Conservation (phyloP, 2,113 vertebrate species). For the Rattus rattus region DNA sequence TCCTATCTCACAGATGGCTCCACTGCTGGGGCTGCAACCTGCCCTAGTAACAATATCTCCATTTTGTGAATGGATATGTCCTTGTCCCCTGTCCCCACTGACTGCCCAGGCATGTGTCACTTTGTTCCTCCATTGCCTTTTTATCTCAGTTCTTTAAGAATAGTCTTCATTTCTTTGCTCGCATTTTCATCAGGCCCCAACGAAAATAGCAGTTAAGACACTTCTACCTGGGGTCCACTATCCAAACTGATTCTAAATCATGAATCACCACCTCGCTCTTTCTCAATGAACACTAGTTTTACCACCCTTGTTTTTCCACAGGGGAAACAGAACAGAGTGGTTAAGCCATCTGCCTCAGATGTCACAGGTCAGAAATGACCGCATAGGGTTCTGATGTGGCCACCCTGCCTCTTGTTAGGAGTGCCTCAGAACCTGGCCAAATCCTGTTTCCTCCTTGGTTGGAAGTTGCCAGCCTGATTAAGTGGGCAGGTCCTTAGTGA, state of each 20-base stretch:
- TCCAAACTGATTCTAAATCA: background rate
- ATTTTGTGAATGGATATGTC: background rate
- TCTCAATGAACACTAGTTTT: background rate
- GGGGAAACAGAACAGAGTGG: background rate
- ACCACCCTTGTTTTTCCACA: background rate
- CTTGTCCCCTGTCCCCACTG: background rate
- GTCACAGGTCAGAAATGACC: background rate
- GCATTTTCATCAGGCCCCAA: background rate
- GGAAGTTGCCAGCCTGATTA: background rate
- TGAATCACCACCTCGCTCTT: background rate
- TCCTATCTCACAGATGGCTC: background rate
- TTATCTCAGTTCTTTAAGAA: background rate
- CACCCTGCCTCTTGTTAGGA: background rate
- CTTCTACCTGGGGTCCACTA: background rate
- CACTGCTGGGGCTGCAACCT: background rate
- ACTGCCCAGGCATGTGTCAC: background rate
- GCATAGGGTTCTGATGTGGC: background rate
- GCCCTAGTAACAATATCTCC: background rate
- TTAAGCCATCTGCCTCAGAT: background rate
- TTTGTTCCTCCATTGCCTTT: background rate
- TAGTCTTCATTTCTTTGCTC: background rate
- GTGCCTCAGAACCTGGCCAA: background rate
- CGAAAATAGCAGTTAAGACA: background rate
- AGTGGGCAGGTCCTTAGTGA: background rate
- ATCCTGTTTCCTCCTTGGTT: background rate